Evolutionary conservation across 2,113 vertebrate species (phyloP).

Genomic region (Protobothrops flavoviridis): DNA sequence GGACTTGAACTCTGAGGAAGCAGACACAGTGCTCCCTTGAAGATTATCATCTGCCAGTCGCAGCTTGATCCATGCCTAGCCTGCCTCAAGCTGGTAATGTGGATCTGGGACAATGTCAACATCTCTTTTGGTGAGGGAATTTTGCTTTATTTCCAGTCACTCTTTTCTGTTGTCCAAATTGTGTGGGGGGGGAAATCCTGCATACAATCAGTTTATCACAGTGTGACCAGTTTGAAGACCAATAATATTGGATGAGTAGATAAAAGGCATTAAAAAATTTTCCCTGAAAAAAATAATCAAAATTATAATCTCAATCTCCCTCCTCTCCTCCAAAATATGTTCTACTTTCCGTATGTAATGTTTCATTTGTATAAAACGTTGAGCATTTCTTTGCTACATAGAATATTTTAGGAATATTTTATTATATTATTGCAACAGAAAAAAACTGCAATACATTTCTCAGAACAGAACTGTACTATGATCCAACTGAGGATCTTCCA

Average conservation of each 20-base stretch:
- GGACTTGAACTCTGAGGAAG: neutral
- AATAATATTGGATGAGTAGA: constrained; percentile 78
- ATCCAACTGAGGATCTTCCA: neutral
- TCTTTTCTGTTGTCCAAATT: constrained; percentile 78
- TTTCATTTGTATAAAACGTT: neutral
- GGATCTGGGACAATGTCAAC: neutral
- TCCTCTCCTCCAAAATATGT: neutral
- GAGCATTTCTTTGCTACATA: neutral
- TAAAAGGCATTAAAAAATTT: constrained; percentile 74
- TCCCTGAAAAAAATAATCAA: too few species aligned
- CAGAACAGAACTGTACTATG: neutral
- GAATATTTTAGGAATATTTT: neutral
- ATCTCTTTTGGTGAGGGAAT: neutral
- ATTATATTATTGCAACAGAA: neutral
- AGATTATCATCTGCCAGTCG: neutral
- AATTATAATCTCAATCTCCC: constrained; percentile 55
- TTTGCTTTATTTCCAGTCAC: constrained; percentile 53
- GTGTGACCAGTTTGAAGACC: constrained; percentile 66
- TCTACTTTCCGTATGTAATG: neutral
- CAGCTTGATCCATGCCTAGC: neutral
- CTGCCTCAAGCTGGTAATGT: neutral
- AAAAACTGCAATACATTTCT: neutral
- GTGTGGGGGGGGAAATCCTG: constrained; percentile 57
- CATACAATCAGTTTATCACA: constrained; percentile 72
- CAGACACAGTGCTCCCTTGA: neutral